phyloP scores from a whole-genome alignment of 2,113 vertebrate genomes.

The Hippoglossus stenolepis region DNA sequence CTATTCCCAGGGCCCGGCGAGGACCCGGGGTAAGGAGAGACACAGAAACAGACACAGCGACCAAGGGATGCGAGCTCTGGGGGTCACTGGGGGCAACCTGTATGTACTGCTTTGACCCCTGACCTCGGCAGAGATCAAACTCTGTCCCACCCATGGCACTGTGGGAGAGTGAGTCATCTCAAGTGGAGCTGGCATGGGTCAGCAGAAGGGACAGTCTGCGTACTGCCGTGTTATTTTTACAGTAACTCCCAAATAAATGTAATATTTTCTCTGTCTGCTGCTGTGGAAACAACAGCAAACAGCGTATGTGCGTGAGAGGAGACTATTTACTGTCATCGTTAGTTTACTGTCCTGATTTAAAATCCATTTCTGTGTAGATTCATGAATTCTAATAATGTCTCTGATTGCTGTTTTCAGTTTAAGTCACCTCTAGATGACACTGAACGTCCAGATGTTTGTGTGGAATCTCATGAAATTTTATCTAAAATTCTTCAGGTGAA shows the following conservation, averaged over 20 bases:
- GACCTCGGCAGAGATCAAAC: slow-evolving; percentile 72
- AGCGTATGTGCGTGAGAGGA: neutral
- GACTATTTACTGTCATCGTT: neutral
- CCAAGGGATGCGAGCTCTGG: slow-evolving; percentile 61
- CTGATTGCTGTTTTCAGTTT: neutral
- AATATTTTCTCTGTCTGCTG: neutral
- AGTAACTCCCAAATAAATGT: neutral
- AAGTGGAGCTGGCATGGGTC: slow-evolving; percentile 38
- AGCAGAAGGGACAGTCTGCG: slow-evolving; percentile 23
- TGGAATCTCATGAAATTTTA: neutral
- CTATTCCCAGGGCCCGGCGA: slow-evolving; percentile 79
- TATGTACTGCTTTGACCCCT: slow-evolving; percentile 68
- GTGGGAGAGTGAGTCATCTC: slow-evolving; percentile 61
- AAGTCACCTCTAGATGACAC: neutral
- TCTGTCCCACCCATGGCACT: slow-evolving; percentile 51
- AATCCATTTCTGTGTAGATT: neutral
- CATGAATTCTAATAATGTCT: neutral
- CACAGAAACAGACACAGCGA: slow-evolving; percentile 64
- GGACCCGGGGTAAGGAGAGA: slow-evolving; percentile 68
- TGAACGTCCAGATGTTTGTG: neutral
- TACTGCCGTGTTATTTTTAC: slow-evolving; percentile 34
- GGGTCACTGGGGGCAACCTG: slow-evolving; percentile 74
- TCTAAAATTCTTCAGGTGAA: neutral
- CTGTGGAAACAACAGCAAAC: neutral
- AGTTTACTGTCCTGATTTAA: neutral